Conservation (phyloP, 2,888 invertebrate species). For the Neelides folsomi region DNA sequence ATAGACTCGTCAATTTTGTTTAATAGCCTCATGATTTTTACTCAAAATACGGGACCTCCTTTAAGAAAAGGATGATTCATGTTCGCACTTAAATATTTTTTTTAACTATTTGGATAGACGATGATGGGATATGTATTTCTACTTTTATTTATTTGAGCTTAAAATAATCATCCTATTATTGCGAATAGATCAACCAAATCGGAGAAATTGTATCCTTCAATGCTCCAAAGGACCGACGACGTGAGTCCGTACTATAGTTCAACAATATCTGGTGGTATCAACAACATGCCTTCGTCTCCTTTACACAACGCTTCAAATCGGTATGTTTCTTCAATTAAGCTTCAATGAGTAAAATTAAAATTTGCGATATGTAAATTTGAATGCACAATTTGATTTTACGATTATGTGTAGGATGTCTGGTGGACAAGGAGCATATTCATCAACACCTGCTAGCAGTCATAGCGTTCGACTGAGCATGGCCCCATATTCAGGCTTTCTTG, state of each 20-base stretch:
- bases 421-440: conserved; percentile 25
- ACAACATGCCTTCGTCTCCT: conserved; percentile 15
- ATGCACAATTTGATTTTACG: neutral
- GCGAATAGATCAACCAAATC: conserved; percentile 75
- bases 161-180: neutral
- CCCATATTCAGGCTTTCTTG: conserved; percentile 38
- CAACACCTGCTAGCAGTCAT: conserved; percentile 28
- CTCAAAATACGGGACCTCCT: neutral
- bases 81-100: neutral
- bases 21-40: neutral
- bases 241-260: conserved; percentile 49
- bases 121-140: neutral
- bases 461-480: conserved; percentile 35
- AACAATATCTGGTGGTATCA: conserved; percentile 1
- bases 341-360: neutral
- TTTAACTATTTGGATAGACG: neutral
- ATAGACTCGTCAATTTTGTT: too few species aligned
- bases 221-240: conserved; percentile 69
- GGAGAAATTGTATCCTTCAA: conserved; percentile 83
- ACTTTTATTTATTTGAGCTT: neutral
- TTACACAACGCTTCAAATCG: conserved; percentile 18
- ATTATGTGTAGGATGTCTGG: conserved; percentile 8
- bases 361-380: neutral
- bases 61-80: neutral
- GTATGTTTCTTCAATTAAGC: conserved; percentile 8